Base-by-base conservation (phyloP, 2,888 invertebrate species). In the Amaurobius ferox region DNA sequence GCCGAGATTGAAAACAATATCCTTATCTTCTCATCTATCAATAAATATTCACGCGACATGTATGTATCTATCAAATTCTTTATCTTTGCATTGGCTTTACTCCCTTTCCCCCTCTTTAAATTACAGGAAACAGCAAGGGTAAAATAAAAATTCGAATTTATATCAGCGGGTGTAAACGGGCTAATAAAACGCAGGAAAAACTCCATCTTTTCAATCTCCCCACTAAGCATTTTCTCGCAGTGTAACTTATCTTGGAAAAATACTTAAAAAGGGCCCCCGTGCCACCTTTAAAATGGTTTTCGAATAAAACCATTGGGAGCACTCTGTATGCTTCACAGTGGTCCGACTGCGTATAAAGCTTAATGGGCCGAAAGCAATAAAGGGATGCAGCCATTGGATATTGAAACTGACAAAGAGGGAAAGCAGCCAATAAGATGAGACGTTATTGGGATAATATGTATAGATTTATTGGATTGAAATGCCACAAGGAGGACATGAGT, bases 361-460 rank as follows among this genome's bases (percentile, higher is more conserved):
- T 83, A 83, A 83, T 83, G 83, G 70, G 23, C 19, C 77, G 67
- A 35, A 66, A 67, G 76, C 83, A 77, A 71, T 83, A 83, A 83
- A 44, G 55, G 62, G 71, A 48, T 66, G 13, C 44, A 30, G 68
- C 73, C 64, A 79, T 64, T 79, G 72, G 71, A 61, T 35, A 66
- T 30, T 23, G 32, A 11, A 68, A 48, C 28, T 44, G 67, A 39
- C 28, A 39, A 26, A 40, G 23, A 67, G 35, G 32, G 72, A 67
- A 35, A 68, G 16, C 73, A 39, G 67, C 67, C 80, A 73, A 73
- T 80, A 80, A 67, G 79, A 35, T 11, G 16, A 16, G 80, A 28
- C 73, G 67, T 80, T 73, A 80, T 73, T 73, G 67, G 79, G 80
- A 80, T 80, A 73, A 73, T 73, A 39, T 68, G 67, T 80, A 80